Evolutionary conservation across 2,888 invertebrate genomes (phyloP).

Genomic region (Cosmopolites sordidus): DNA sequence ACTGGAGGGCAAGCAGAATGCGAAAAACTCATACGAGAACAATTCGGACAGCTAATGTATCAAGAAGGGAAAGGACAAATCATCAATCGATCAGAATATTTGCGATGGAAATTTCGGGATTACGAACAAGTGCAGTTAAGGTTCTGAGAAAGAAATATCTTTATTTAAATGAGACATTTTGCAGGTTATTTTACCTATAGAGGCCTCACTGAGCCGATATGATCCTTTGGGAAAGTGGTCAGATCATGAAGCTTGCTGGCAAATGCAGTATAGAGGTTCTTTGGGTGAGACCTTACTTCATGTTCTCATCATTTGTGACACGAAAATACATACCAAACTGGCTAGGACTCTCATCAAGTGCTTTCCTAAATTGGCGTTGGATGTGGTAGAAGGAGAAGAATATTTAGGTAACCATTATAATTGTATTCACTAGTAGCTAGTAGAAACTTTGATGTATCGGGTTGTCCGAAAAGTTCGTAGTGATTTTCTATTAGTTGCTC

Average conservation of each 20-base stretch:
- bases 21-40: constrained; percentile 78
- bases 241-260: constrained; percentile 95
- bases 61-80: constrained; percentile 77
- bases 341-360: constrained; percentile 86
- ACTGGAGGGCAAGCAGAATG: constrained; percentile 78
- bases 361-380: constrained; percentile 85
- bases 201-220: constrained; percentile 77
- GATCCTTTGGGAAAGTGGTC: constrained; percentile 85
- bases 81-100: constrained; percentile 82
- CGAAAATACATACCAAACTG: constrained; percentile 72
- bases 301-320: constrained; percentile 91
- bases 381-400: constrained; percentile 96
- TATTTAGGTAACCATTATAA: constrained; percentile 70
- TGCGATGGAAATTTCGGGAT: constrained; percentile 86
- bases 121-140: constrained; percentile 67
- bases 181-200: constrained; percentile 74
- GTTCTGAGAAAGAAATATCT: too few species aligned
- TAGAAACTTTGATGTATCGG: too few species aligned
- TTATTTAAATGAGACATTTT: constrained; percentile 2
- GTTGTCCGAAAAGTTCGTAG: too few species aligned
- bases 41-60: constrained; percentile 86
- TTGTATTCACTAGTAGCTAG: too few species aligned
- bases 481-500: too few species aligned
- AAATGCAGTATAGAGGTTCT: constrained; percentile 92
- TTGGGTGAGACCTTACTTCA: constrained; percentile 93